These are phyloP conservation scores for Rhinolophus sinicus DNA, from an alignment of 2,113 vertebrate genomes.

Conservation along the genomic window DNA sequence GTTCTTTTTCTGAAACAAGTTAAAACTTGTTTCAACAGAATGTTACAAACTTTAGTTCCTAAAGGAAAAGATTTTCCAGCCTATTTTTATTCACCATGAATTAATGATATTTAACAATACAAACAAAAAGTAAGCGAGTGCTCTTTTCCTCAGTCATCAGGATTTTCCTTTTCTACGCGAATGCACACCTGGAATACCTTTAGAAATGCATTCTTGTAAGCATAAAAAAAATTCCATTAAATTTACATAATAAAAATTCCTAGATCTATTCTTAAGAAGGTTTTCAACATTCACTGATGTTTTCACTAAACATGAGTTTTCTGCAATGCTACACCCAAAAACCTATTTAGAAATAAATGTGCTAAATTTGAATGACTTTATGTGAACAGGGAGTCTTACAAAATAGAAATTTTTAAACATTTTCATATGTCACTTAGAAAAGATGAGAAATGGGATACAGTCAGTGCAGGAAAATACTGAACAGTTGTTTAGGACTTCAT, in stretches of 20 bases:
- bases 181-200: neutral
- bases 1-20: slow-evolving; percentile 8
- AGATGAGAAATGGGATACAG: neutral
- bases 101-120: neutral
- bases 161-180: neutral
- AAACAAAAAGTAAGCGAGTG: neutral
- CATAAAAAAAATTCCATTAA: slow-evolving; percentile 6
- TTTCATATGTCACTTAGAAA: neutral
- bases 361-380: slow-evolving; percentile 17
- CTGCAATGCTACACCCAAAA: neutral
- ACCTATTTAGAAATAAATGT: neutral
- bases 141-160: neutral
- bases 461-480: neutral
- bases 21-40: neutral
- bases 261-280: neutral
- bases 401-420: neutral
- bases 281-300: neutral
- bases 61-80: neutral
- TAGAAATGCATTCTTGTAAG: neutral
- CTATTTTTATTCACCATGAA: slow-evolving; percentile 32
- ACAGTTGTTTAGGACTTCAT: neutral
- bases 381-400: neutral
- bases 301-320: slow-evolving; percentile 49
- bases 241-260: slow-evolving; percentile 24
- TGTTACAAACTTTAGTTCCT: neutral